A percentile compares a stretch with the other conserved stretches of the same genome.
phyloP scores from a whole-genome alignment of 2,797 vertebrate species.

The Rhabdomys pumilio region DNA sequence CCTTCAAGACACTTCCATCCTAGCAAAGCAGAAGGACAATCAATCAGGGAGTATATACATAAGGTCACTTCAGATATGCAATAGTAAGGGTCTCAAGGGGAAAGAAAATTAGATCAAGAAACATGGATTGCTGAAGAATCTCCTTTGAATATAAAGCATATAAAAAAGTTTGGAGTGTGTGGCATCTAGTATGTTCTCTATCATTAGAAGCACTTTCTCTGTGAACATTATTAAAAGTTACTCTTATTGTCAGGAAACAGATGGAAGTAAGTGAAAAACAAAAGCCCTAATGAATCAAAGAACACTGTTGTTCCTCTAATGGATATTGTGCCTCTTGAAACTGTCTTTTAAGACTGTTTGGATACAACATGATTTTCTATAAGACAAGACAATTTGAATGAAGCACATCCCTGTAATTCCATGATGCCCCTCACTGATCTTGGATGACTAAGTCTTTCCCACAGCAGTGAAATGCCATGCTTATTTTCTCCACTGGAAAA shows the following conservation, averaged over 20 bases:
- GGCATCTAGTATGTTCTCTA: background rate
- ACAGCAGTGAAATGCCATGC: slow-evolving; percentile 20
- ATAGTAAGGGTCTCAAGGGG: background rate
- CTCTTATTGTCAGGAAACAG: slow-evolving; percentile 17
- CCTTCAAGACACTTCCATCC: background rate
- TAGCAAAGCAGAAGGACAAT: slow-evolving; percentile 3
- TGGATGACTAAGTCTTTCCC: slow-evolving; percentile 34
- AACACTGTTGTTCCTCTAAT: background rate
- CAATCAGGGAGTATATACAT: slow-evolving; percentile 18
- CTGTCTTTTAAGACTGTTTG: background rate
- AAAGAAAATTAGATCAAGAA: background rate
- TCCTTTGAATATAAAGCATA: background rate
- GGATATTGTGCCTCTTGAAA: slow-evolving; percentile 28
- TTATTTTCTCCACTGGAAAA: slow-evolving; percentile 54
- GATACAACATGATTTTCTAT: slow-evolving; percentile 33
- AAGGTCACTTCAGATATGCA: slow-evolving; percentile 39
- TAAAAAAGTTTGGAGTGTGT: slow-evolving; percentile 1
- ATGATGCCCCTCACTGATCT: background rate
- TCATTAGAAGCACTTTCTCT: background rate
- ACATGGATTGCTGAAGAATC: background rate
- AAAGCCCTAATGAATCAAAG: slow-evolving; percentile 3
- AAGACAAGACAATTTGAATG: slow-evolving; percentile 40
- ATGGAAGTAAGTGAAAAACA: slow-evolving; percentile 13
- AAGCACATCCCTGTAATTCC: slow-evolving; percentile 44
- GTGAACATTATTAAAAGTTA: slow-evolving; percentile 21